A percentile compares a stretch with the other conserved stretches of the same genome.
phyloP scores from a whole-genome alignment of 1,140 invertebrate species.

The Drosophila pachea region DNA sequence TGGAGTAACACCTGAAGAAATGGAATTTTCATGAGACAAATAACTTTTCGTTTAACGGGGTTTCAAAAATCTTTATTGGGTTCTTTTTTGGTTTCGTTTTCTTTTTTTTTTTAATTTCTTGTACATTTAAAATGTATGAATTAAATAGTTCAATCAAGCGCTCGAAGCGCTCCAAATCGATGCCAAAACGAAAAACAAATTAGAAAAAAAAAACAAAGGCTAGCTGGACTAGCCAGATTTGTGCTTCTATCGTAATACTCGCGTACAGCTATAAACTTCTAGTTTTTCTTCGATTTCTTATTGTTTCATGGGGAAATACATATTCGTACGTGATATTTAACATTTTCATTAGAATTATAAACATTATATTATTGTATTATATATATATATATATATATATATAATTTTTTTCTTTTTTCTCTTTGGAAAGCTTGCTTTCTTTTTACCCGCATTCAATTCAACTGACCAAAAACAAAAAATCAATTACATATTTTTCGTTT shows the following conservation, averaged over 20 bases:
- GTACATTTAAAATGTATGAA: slow-evolving; percentile 70
- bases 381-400: slow-evolving; percentile 1
- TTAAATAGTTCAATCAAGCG: slow-evolving; percentile 41
- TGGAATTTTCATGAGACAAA: not conserved
- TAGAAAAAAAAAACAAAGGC: slow-evolving; percentile 28
- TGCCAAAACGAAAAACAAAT: slow-evolving; percentile 1
- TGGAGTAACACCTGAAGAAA: no score
- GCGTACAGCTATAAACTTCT: slow-evolving; percentile 29
- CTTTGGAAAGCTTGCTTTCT: slow-evolving; percentile 42
- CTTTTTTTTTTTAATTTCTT: slow-evolving; percentile 38
- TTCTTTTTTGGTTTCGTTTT: slow-evolving; percentile 46
- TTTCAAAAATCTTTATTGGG: slow-evolving; percentile 69
- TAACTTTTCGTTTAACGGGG: slow-evolving; percentile 41
- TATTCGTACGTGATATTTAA: slow-evolving; percentile 34
- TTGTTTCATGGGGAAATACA: slow-evolving; percentile 40
- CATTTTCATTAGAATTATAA: slow-evolving; percentile 12
- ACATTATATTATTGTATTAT: not conserved
- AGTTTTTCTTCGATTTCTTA: slow-evolving; percentile 13
- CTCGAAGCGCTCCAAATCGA: slow-evolving; percentile 30
- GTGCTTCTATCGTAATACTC: slow-evolving; percentile 29
- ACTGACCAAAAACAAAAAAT: slow-evolving; percentile 30
- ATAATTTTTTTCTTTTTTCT: slow-evolving; percentile 11
- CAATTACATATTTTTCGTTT: slow-evolving; percentile 8
- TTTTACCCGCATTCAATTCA: slow-evolving; percentile 33
- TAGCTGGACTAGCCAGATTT: slow-evolving; percentile 20